Percentiles rank a stretch among this genome's conserved stretches.
These are phyloP conservation scores for Aquatica leii DNA, from an alignment of 2,888 invertebrate species.

Conservation along the genomic window DNA sequence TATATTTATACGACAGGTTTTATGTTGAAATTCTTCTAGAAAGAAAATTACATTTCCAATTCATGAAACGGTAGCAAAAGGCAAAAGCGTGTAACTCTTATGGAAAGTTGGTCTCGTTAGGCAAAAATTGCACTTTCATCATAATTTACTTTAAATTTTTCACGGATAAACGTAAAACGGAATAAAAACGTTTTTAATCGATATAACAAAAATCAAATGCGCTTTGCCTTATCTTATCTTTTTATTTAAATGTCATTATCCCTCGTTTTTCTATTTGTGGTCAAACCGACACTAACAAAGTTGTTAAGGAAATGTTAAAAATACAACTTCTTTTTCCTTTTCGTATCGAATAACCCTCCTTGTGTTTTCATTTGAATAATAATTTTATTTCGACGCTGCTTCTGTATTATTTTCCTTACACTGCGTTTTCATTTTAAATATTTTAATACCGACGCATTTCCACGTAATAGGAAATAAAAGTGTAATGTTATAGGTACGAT, in stretches of 20 bases:
- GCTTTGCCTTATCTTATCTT: conserved; percentile 27
- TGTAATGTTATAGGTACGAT: conserved; percentile 32
- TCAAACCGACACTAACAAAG: conserved; percentile 51
- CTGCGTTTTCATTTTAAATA: conserved; percentile 55
- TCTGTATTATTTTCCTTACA: conserved; percentile 50
- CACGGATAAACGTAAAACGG: conserved; percentile 6
- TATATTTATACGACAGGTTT: conserved; percentile 52
- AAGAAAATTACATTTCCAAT: conserved; percentile 60
- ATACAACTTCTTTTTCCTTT: conserved; percentile 54
- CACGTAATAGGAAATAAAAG: conserved; percentile 44
- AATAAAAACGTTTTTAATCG: conserved; percentile 9
- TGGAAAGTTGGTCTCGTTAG: conserved; percentile 40
- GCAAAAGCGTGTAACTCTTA: conserved; percentile 39
- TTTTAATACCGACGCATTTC: conserved; percentile 51
- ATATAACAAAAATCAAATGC: conserved; percentile 8
- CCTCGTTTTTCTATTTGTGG: conserved; percentile 50
- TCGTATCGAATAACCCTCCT: conserved; percentile 42
- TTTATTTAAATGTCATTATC: conserved; percentile 56
- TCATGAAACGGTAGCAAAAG: conserved; percentile 53
- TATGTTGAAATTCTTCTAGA: conserved; percentile 52
- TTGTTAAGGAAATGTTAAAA: conserved; percentile 53
- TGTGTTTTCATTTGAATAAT: conserved; percentile 56
- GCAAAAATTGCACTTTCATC: conserved; percentile 44
- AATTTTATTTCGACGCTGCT: conserved; percentile 55
- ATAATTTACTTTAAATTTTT: conserved; percentile 23